Base-by-base conservation (phyloP, 2,888 invertebrate species). In the Lagria hirta region DNA sequence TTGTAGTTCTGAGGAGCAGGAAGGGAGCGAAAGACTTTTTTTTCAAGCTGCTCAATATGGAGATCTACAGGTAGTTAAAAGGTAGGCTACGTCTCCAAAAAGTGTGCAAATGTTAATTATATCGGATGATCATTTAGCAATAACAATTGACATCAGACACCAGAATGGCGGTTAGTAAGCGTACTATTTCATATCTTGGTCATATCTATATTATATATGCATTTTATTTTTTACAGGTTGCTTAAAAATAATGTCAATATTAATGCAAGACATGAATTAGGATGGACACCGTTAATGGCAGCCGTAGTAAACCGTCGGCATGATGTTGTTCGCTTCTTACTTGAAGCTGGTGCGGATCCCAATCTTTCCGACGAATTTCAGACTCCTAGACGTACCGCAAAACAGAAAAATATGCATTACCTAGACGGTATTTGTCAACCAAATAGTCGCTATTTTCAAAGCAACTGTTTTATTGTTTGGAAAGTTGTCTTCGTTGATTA, bases 221-320 rank as follows among this genome's bases (percentile, higher is more conserved):
- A 6, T n/a, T 18, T 6, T 6, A 18, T n/a, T 18, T 5, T 5
- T 18, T 5, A 6, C 8, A 44, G 44, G 4, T 30, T 44, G 8
- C 18, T 37, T 8, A 38, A 72, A 37, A 71, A 72, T 35, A 77
- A 77, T 21, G 62, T 77, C 7, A 76, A 82, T 58, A 76, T 85
- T 1, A 88, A 93, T 73, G 65, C 70, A 29, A 76, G 85, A 7
- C 92, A 93, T 73, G 60, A 75, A 14, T 74, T 91, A 28, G 94
- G 94, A 32, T 94, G 94, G 93, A 90, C 89, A 7, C 81, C 90
- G 14, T 74, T 94, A 17, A 90, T 91, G 73, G 81, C 84, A 30
- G 93, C 93, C 18, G 85, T 87, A 5, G 84, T 91, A 20, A 90
- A 88, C 73, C 83, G 83, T 49, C 81, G 81, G 62, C 58, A 73